Evolutionary conservation across 1,140 invertebrate species (phyloP).

Genomic region (Magallana gigas): DNA sequence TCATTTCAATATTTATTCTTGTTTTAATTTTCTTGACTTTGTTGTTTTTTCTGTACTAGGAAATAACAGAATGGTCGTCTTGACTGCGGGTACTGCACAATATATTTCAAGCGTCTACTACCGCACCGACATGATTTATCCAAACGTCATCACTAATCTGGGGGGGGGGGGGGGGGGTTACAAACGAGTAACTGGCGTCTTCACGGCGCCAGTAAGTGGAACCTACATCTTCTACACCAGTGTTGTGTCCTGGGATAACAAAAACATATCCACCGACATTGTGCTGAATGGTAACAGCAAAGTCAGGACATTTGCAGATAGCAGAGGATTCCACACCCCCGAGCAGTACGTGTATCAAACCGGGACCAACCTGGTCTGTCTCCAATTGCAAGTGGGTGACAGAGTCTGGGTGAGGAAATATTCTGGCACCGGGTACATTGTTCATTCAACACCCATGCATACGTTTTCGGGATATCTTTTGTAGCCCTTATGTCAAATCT

Average conservation of each 20-base stretch:
- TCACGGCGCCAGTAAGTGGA: not conserved
- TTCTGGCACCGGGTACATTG: not conserved
- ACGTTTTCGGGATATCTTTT: not conserved
- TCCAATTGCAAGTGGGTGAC: not conserved
- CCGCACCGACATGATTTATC: too few relatives aligned
- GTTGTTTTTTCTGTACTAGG: too few relatives aligned
- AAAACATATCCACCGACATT: not conserved
- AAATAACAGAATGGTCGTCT: too few relatives aligned
- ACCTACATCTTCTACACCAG: constrained; percentile 15
- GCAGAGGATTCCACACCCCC: not conserved
- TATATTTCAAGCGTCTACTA: too few relatives aligned
- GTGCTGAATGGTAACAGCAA: constrained; percentile 1
- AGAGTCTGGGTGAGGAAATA: not conserved
- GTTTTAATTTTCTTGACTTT: too few relatives aligned
- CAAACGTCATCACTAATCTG: not conserved
- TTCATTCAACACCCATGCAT: not conserved
- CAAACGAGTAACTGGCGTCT: too few relatives aligned
- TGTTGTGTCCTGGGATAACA: constrained; percentile 2
- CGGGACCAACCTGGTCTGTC: not conserved
- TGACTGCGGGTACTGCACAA: too few relatives aligned
- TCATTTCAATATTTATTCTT: too few relatives aligned
- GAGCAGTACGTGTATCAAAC: not conserved
- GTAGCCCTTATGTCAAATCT: not conserved
- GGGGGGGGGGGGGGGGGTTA: not conserved
- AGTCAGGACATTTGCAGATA: not conserved